A percentile compares a stretch with the other conserved stretches of the same genome.
Evolutionary conservation across 1,140 invertebrate species (phyloP).

Genomic region (Formica exsecta): DNA sequence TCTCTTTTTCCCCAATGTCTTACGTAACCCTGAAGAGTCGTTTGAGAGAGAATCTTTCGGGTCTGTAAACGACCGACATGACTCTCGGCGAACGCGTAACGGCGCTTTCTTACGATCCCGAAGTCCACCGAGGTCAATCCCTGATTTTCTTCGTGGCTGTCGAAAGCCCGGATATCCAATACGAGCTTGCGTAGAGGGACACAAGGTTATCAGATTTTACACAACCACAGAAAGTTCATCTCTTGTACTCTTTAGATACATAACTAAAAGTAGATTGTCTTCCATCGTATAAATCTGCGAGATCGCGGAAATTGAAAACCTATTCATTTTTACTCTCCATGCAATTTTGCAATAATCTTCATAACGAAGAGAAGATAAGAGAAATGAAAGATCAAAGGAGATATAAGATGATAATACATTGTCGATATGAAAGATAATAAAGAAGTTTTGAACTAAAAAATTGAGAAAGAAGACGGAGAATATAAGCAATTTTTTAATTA

Average conservation of each 20-base stretch:
- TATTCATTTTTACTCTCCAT: constrained; percentile 23
- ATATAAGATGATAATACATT: constrained; percentile 24
- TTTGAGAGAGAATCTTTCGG: constrained; percentile 18
- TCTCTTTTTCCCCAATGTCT: constrained; percentile 4
- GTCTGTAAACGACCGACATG: constrained; percentile 27
- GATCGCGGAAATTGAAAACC: constrained; percentile 38
- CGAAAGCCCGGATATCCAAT: constrained; percentile 57
- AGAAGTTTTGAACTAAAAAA: background rate
- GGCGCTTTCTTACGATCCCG: constrained; percentile 50
- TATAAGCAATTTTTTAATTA: constrained; percentile 20
- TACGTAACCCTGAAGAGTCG: constrained; percentile 48
- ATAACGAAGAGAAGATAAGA: constrained; percentile 15
- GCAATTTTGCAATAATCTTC: constrained; percentile 53
- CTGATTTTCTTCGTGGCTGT: constrained; percentile 58
- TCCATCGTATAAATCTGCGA: background rate
- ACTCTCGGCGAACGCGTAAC: constrained; percentile 64
- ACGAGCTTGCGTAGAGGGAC: constrained; percentile 45
- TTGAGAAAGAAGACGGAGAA: background rate
- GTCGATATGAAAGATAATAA: constrained; percentile 18
- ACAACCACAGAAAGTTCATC: constrained; percentile 9
- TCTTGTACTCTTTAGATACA: constrained; percentile 30
- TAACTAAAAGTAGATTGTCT: constrained; percentile 39
- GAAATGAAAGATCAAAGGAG: constrained; percentile 34
- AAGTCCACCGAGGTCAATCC: constrained; percentile 67
- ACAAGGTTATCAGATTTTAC: constrained; percentile 24